A percentile compares a stretch with the other conserved stretches of the same genome.
Conservation (phyloP, 2,113 vertebrate genomes). For the Petrocephalus zakoni region DNA sequence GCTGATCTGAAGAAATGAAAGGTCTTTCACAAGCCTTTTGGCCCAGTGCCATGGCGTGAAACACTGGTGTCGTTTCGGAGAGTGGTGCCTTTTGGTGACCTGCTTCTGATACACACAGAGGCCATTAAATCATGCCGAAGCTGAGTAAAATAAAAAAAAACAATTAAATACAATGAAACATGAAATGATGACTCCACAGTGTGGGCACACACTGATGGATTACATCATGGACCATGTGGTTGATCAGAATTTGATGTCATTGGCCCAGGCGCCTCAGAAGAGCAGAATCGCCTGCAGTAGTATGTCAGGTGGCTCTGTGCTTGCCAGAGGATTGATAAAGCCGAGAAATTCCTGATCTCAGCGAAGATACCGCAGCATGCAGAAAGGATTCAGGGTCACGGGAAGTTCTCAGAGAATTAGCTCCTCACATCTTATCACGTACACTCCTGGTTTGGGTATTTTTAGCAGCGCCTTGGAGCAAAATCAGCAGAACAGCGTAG, state of each 20-base stretch:
- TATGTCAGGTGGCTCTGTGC: background rate
- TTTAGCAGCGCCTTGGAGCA: background rate
- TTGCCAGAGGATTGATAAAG: background rate
- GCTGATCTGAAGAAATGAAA: background rate
- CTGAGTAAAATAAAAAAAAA: background rate
- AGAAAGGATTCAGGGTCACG: background rate
- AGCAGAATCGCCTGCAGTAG: no score
- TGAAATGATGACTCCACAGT: background rate
- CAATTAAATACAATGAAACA: background rate
- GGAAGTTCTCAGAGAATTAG: conserved; percentile 3
- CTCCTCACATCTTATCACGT: background rate
- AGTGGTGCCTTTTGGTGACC: background rate
- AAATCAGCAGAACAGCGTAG: background rate
- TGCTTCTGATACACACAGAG: background rate
- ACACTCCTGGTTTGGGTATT: background rate
- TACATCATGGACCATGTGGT: background rate
- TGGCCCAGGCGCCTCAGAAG: background rate
- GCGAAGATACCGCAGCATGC: background rate
- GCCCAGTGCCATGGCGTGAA: background rate
- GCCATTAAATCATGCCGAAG: background rate
- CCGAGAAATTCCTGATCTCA: background rate
- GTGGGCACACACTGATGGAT: background rate
- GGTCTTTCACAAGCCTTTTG: background rate
- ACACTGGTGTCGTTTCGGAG: background rate
- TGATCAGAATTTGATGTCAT: background rate